Evolutionary conservation across 35 echinoderm and acorn worm genomes (phyloP).

Genomic region (Eucidaris tribuloides): DNA sequence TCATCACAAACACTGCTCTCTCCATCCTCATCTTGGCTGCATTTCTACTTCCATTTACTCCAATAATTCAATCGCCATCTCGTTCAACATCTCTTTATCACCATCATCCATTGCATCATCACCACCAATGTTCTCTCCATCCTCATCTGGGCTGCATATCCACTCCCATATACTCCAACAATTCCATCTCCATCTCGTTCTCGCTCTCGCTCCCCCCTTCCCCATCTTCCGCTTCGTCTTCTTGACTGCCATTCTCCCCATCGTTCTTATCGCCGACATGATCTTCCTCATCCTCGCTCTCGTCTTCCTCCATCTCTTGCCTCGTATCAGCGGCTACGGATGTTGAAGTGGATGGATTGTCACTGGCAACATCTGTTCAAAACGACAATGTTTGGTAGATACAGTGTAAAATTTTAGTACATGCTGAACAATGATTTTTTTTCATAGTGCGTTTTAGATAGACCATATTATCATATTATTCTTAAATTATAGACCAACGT

Average conservation of each 20-base stretch:
- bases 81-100: too few relatives aligned
- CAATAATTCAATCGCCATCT: slow-evolving; percentile 5
- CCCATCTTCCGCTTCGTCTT: not conserved
- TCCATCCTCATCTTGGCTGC: not conserved
- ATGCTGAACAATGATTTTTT: not conserved
- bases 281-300: not conserved
- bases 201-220: not conserved
- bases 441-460: not conserved
- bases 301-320: not conserved
- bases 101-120: too few relatives aligned
- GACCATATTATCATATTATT: not conserved
- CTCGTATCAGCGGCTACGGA: not conserved
- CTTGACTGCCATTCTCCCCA: not conserved
- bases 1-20: too few relatives aligned
- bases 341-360: too few relatives aligned
- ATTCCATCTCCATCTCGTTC: slow-evolving; percentile 5
- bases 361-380: too few relatives aligned
- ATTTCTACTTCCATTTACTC: not conserved
- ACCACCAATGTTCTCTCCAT: too few relatives aligned
- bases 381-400: too few relatives aligned
- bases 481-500: not conserved
- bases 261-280: too few relatives aligned
- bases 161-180: not conserved
- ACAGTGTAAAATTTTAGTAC: too few relatives aligned
- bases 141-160: not conserved